Base-by-base conservation (phyloP, 2,888 invertebrate species). In the Balanococcus diminutus region DNA sequence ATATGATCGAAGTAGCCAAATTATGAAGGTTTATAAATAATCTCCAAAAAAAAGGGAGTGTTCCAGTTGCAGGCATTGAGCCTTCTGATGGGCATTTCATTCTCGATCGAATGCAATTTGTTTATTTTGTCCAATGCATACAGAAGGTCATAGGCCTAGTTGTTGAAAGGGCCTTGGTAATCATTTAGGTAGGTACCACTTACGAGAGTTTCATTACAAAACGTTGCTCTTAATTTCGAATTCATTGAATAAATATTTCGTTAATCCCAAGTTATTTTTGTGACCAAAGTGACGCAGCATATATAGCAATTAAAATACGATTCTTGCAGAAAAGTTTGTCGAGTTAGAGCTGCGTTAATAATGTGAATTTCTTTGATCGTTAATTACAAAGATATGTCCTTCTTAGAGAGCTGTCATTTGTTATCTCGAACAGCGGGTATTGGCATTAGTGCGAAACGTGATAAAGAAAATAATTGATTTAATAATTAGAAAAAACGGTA, bases 231-330 rank as follows among this genome's bases (percentile, higher is more conserved):
- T 67, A 67, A 67, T 67, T 67, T 67, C 5, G 67, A 79, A 36
- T 79, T 79, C 75, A 79, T 36, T 79, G 36, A 36, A 79, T 79
- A 79, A 79, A 79, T 22, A 79, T 79, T 79, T 36, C 75, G 36
- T 79, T 22, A 32, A 67, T 22, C 22, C 22, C 61, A 61, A 46
- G 19, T 51, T 51, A 11, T 19, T 56, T 56, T 22, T 9, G n/a
- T 2, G 32, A 79, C 8, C 19, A 22, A 32, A 36, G 36, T 79
- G 75, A 79, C 75, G 19, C 36, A 79, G 75, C 75, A 79, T 79
- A 36, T 25, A 61, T n/a, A 31, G 14, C 75, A 79, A 79, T 79
- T 79, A 79, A 19, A 79, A 32, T 36, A 36, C 28, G 28, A 67
- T 67, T 67, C 67, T 67, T 31, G 67, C 67, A 67, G 67, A 25